phyloP scores from a whole-genome alignment of 2,113 vertebrate species.

The Coregonus clupeaformis region DNA sequence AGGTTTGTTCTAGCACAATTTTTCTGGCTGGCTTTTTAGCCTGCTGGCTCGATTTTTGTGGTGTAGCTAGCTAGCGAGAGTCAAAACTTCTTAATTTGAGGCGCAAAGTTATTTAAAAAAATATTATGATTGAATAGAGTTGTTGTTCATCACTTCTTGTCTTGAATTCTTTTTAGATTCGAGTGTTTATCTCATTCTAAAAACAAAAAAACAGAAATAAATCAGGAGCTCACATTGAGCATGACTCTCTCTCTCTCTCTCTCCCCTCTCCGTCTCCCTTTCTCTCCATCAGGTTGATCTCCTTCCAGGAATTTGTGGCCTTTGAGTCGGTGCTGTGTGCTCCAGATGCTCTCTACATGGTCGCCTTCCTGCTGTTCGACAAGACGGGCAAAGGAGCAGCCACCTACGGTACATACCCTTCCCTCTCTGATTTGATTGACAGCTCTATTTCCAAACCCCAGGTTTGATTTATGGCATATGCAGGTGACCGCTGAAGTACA shows the following conservation, averaged over 20 bases:
- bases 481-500: slow-evolving; percentile 1
- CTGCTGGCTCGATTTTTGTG: too few species aligned
- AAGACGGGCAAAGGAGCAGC: slow-evolving; percentile 85
- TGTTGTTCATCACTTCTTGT: too few species aligned
- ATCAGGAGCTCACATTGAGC: too few species aligned
- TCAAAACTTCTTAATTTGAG: too few species aligned
- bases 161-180: too few species aligned
- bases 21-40: too few species aligned
- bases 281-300: slow-evolving; percentile 78
- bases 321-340: slow-evolving; percentile 87
- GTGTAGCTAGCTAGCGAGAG: too few species aligned
- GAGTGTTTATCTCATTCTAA: too few species aligned
- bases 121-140: too few species aligned
- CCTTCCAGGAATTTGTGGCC: slow-evolving; percentile 86
- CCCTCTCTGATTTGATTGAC: not conserved
- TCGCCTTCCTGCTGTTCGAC: slow-evolving; percentile 89
- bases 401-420: slow-evolving; percentile 79
- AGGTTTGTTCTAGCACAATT: too few species aligned
- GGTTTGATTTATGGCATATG: not conserved
- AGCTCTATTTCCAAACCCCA: not conserved
- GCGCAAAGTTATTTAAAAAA: too few species aligned
- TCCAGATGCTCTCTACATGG: slow-evolving; percentile 83
- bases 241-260: not conserved
- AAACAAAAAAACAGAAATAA: too few species aligned
- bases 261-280: not conserved